A percentile compares a stretch with the other conserved stretches of the same genome.
phyloP scores from a whole-genome alignment of 37 sponge, comb jelly and placozoan genomes.

The Petrosia ficiformis region DNA sequence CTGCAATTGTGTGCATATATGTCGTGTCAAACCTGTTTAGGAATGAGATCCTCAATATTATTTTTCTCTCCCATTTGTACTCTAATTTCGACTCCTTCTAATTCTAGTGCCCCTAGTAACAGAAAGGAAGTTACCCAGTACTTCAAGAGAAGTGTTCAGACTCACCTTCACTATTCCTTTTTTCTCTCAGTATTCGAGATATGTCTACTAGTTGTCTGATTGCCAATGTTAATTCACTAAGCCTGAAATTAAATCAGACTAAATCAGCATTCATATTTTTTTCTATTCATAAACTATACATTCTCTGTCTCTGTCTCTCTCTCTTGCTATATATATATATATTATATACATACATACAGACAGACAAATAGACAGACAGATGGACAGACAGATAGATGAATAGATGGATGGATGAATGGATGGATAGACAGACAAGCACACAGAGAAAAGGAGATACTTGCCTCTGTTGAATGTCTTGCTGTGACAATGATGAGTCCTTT shows the following conservation, averaged over 20 bases:
- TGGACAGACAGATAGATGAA: no score
- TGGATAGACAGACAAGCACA: no score
- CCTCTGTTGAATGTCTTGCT: slow-evolving; percentile 3
- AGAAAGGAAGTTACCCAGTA: no score
- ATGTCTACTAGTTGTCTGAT: slow-evolving; percentile 30
- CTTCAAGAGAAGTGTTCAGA: no score
- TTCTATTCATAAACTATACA: no score
- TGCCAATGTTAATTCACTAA: slow-evolving; percentile 34
- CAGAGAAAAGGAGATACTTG: no score
- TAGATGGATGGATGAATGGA: no score
- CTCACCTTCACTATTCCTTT: slow-evolving; percentile 20
- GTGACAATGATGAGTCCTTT: neutral
- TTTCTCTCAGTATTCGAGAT: slow-evolving; percentile 39
- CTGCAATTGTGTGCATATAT: neutral
- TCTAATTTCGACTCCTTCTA: slow-evolving; percentile 69
- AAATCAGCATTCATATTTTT: neutral
- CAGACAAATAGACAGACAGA: no score
- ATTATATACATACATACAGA: no score
- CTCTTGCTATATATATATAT: no score
- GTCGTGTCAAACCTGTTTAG: slow-evolving; percentile 49
- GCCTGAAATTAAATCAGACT: slow-evolving; percentile 10
- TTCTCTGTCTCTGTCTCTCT: no score
- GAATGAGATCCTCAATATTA: slow-evolving; percentile 54
- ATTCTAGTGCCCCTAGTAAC: slow-evolving; percentile 53
- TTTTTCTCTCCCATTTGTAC: slow-evolving; percentile 36